Base-by-base conservation (phyloP, 2,888 invertebrate genomes). In the Leuctra nigra region DNA sequence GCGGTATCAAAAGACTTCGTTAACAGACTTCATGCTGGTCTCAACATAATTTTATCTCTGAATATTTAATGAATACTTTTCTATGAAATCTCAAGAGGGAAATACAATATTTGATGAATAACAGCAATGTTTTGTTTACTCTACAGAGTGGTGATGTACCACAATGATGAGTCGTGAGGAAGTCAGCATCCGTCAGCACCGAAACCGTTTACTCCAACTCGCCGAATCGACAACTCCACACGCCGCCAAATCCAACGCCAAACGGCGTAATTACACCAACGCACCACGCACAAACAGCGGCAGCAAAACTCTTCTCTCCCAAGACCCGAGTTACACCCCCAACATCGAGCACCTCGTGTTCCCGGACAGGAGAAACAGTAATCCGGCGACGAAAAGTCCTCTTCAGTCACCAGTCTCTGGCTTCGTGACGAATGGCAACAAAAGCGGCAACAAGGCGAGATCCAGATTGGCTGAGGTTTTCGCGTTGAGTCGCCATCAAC, bases 301-400 rank as follows among this genome's bases (percentile, higher is more conserved):
- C n/a, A 62, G 66, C 60, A 60, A 61, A 44, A 63, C 69, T 33
- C 66, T 71, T 47, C 70, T 69, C 22, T 66, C 71, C 47, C 71
- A 67, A 61, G 73, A 73, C 70, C 78, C 78, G 23, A 75, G 78
- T 61, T 76, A 75, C 65, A 76, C 75, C 52, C 73, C 78, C 58
- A 78, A 79, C 66, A 78, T 79, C 66, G 79, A 78, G 64, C 79
- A 79, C 65, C 71, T 79, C 62, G 79, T 79, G 56, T 78, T 78
- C 61, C 78, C 77, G 18, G 71, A 72, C 56, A 70, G 75, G 59
- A 74, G 75, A 64, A 72, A 74, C 66, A 74, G 74, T 61, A 74
- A 75, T 61, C 72, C 75, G 52, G 35, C 25, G 33, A n/a, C 46
- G 22, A 41, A 53, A 35, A 54, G 56, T 20, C 58, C 58, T 22